phyloP scores from a whole-genome alignment of 2,113 vertebrate species.

The Leiothrix lutea region DNA sequence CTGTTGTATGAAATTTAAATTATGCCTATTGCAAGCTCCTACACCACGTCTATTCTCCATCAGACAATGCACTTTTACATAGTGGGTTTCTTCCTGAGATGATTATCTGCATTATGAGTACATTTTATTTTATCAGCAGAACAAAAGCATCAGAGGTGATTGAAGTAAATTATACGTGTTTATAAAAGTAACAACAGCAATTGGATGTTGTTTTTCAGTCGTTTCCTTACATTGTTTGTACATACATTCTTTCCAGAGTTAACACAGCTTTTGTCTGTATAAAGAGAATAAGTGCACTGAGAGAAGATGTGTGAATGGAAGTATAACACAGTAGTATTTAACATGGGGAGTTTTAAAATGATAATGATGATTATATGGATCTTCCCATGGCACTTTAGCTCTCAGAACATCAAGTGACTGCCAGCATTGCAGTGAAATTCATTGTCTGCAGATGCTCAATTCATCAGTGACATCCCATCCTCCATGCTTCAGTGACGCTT shows the following conservation, averaged over 20 bases:
- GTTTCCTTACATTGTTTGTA: background rate
- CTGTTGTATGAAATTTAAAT: slow-evolving; percentile 57
- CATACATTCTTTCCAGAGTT: background rate
- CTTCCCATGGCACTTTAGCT: background rate
- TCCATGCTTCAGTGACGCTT: background rate
- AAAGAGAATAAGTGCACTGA: background rate
- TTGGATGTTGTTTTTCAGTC: background rate
- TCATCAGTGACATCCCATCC: background rate
- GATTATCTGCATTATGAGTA: slow-evolving; percentile 42
- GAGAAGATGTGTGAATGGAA: background rate
- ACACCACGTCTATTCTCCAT: background rate
- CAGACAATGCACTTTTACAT: slow-evolving; percentile 7
- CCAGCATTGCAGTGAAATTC: background rate
- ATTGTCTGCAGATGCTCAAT: background rate
- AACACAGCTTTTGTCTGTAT: background rate
- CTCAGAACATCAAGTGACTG: background rate
- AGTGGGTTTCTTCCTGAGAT: slow-evolving; percentile 31
- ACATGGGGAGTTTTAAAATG: background rate
- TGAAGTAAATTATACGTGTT: slow-evolving; percentile 20
- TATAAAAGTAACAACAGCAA: slow-evolving; percentile 23
- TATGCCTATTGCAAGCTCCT: slow-evolving; percentile 4
- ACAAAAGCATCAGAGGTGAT: slow-evolving; percentile 38
- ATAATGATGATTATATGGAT: background rate
- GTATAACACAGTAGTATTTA: background rate
- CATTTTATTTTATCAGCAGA: slow-evolving; percentile 56